Base-by-base conservation (phyloP, 2,888 invertebrate genomes). In the Ornithoptera priamus region DNA sequence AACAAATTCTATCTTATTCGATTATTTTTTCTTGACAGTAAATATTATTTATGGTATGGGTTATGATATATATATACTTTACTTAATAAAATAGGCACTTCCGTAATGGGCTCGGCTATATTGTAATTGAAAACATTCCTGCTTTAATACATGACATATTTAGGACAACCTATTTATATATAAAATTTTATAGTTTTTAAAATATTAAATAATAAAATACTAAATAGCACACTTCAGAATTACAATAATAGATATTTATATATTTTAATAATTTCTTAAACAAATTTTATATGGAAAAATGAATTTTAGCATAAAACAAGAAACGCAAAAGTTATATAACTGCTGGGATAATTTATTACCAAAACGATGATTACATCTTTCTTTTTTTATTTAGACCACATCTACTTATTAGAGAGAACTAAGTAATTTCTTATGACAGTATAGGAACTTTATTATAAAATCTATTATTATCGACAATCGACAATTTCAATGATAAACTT, bases 71-170 rank as follows among this genome's bases (percentile, higher is more conserved):
- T 12, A 18, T 50, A 57, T 64, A 67, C 72, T 74, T 73, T 72
- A 78, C 17, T 81, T 80, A 75, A 78, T 76, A 81, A 80, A 88
- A 89, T 86, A 84, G 86, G 85, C 77, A 80, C 88, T 88, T 89
- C 89, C 89, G 87, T 77, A 80, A 79, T 75, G 76, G 30, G 56
- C 18, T 74, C 78, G 71, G 77, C 83, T 81, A 87, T 86, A 86
- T 85, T 78, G 76, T 87, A 87, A 88, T 88, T 88, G 86, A 81
- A 75, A 80, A 81, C 80, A 81, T 78, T 81, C 36, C 8, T 36
- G 2, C 1, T 83, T 80, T 53, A 53, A 80, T 79, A 76, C 76
- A 75, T 72, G 72, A 67, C 68, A 68, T 63, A 73, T 83, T 76
- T 71, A 77, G 81, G 78, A 77, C 79, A 36, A 39, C 1, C 7